These are phyloP conservation scores for Cyaniris semiargus DNA, from an alignment of 2,888 invertebrate species.

Conservation along the genomic window DNA sequence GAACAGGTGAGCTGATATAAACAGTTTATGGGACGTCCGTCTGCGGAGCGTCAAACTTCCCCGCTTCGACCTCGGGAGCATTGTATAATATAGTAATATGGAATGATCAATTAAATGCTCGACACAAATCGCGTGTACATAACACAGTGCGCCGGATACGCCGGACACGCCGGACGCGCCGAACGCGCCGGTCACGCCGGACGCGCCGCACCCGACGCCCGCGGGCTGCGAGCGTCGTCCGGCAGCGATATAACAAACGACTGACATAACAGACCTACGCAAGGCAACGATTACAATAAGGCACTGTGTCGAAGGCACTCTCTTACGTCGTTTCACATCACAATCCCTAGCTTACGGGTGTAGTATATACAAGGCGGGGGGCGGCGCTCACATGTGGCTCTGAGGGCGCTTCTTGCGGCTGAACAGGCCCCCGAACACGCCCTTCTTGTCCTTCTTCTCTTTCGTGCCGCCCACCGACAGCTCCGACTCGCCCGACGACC, in stretches of 20 bases:
- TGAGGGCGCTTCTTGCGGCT: slow-evolving; percentile 79
- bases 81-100: not conserved
- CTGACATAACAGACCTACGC: not conserved
- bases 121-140: not conserved
- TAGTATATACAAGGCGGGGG: slow-evolving; percentile 24
- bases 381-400: slow-evolving; percentile 71
- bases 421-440: slow-evolving; percentile 82
- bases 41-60: not conserved
- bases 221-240: not conserved
- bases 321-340: not conserved
- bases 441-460: slow-evolving; percentile 81
- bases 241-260: not conserved
- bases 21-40: not conserved
- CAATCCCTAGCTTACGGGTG: not conserved
- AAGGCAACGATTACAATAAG: slow-evolving; percentile 25
- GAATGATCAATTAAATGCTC: not conserved
- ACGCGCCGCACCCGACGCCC: not conserved
- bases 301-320: slow-evolving; percentile 15
- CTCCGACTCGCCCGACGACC: slow-evolving; percentile 75
- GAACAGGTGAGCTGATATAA: not conserved
- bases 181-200: not conserved
- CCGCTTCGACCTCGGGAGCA: not conserved
- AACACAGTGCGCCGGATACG: not conserved
- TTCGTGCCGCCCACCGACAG: slow-evolving; percentile 70
- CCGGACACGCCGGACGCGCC: not conserved